Evolutionary conservation across 2,888 invertebrate genomes (phyloP), one percentile per base, ranked within the genome.

Genomic region (Mystacides longicornis): DNA sequence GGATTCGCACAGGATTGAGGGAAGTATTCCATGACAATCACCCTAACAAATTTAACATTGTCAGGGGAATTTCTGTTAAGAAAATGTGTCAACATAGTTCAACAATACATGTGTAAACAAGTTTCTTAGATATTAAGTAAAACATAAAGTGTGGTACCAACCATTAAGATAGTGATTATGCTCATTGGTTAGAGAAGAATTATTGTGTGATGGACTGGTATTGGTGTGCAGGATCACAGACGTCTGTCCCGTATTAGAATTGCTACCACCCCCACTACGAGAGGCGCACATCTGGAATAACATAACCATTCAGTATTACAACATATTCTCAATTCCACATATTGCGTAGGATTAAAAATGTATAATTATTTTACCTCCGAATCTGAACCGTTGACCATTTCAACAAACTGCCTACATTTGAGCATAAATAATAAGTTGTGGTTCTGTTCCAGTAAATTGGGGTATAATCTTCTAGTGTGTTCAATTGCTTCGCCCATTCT

Each of bases 341-440:
- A 7, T 27, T 5, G 11, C 27, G 5, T 5, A 27, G 11, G 5
- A 27, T 27, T 27, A 11, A 27, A 11, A 7, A 7, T 5, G 27
- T 27, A 27, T 27, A 27, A 27, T 11, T 11, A 27, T 7, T 76
- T 73, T 75, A 81, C 82, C 72, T 84, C 89, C 47, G 85, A 81
- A 73, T 93, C 93, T 54, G 89, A 85, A 56, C 93, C 93, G 72
- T 91, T 91, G 63, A 98, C 93, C 94, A 97, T 96, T 77, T 99
- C 98, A 37, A 98, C 91, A 77, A 99, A 99, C 79, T 99, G 97
- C 60, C 98, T 87, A 70, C 96, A 96, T 75, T 96, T 96, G 67
- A 98, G 83, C 80, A 92, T 87, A 76, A 99, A 97, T 70, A 93
- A 81, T 65, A 98, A 81, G 73, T 94, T 93, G 64, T 84, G 85